These are phyloP conservation scores for Chlorocebus sabaeus DNA, from an alignment of 2,113 vertebrate species.

Conservation along the genomic window DNA sequence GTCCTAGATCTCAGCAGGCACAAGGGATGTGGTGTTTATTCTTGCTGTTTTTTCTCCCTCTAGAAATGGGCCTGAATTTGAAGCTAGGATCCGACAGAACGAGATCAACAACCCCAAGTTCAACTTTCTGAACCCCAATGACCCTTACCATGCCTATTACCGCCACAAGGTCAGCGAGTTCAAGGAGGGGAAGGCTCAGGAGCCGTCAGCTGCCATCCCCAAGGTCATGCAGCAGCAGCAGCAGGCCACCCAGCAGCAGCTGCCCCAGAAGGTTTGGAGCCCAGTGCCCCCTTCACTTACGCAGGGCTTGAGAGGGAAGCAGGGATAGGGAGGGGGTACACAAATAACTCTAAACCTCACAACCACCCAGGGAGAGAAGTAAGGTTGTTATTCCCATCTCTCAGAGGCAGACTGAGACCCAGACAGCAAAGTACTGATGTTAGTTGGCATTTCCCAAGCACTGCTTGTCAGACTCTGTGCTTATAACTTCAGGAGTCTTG, in stretches of 20 bases:
- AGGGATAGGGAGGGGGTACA: background rate
- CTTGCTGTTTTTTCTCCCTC: background rate
- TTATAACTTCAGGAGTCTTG: background rate
- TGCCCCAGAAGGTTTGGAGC: constrained; percentile 92
- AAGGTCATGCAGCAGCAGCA: constrained; percentile 99
- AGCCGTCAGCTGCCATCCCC: constrained; percentile 96
- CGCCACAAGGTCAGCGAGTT: constrained; percentile 99
- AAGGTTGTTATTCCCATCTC: background rate
- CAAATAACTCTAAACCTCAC: background rate
- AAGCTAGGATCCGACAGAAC: constrained; percentile 98
- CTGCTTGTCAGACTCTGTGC: background rate
- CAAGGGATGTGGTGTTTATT: background rate
- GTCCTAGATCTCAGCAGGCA: background rate
- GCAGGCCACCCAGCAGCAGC: constrained; percentile 91
- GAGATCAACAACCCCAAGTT: constrained; percentile 99
- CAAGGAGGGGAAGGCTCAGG: constrained; percentile 97
- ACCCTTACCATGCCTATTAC: constrained; percentile 99
- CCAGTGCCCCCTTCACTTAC: background rate
- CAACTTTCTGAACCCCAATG: constrained; percentile 97
- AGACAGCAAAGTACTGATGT: background rate
- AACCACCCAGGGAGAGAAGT: background rate
- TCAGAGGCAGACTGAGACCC: background rate
- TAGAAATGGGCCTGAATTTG: constrained; percentile 98
- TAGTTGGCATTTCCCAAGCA: background rate
- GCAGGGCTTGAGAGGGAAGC: background rate